Base-by-base conservation (phyloP, 2,888 invertebrate species). In the Pasiphila rectangulata region DNA sequence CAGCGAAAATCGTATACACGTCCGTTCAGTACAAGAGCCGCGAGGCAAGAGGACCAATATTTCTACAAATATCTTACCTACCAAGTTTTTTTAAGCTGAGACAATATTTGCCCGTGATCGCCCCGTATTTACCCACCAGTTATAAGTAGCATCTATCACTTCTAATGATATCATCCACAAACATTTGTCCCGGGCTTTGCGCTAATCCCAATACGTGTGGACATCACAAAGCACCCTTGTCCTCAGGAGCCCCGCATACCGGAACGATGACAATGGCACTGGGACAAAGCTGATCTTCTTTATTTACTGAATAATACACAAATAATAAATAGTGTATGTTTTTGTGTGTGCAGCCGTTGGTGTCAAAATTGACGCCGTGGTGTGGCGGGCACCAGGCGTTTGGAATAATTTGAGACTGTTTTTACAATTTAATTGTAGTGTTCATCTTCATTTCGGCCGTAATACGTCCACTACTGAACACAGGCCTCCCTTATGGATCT, bases 241-340 rank as follows among this genome's bases (percentile, higher is more conserved):
- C 24, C 24, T 27, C 35, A 4, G 17, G 25, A 24, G 29, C 17
- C 32, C 32, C 10, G 37, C 41, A 43, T 50, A 45, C 50, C 45
- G 45, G 45, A 34, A 46, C 38, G 38, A 48, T 57, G 56, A 81
- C 81, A 82, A 80, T 76, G 73, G 69, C 60, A 59, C 60, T 62
- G 60, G 59, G 64, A 83, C 82, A 81, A 82, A 67, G 70, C 72
- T 63, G 65, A 69, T 72, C 74, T 74, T 72, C 72, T 69, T 71
- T 79, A 83, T 83, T 83, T 85, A 85, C 83, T 82, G 79, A 81
- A 83, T 80, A 79, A 83, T 84, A 80, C 76, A 81, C 79, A 79
- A 75, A 86, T 85, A 84, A 85, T 85, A 83, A 79, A 81, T 79
- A 72, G 67, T 64, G 69, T 62, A 62, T 69, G 75, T 78, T 77